A percentile compares a stretch with the other conserved stretches of the same genome.
phyloP scores from a whole-genome alignment of 2,113 vertebrate genomes.

The Amphiprion percula region DNA sequence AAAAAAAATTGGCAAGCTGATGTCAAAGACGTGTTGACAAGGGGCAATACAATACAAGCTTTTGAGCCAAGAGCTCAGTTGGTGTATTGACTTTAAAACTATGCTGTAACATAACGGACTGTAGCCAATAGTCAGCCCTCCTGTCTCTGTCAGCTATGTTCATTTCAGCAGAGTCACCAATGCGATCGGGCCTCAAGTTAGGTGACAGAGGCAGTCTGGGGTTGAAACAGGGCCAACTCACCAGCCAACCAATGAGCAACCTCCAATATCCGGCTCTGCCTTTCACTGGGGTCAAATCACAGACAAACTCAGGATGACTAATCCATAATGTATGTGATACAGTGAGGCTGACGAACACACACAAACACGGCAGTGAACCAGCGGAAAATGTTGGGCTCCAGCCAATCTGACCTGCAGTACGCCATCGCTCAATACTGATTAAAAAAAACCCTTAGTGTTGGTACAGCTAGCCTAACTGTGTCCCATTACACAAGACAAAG shows the following conservation, averaged over 20 bases:
- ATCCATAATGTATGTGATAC: constrained; percentile 48
- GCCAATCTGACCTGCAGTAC: constrained; percentile 20
- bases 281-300: constrained; percentile 46
- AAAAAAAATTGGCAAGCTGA: no score
- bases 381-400: constrained; percentile 16
- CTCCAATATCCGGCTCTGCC: constrained; percentile 10
- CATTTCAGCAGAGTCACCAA: constrained; percentile 35
- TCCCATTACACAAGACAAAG: background rate
- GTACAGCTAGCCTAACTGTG: background rate
- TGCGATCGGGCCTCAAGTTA: constrained; percentile 17
- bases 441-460: background rate
- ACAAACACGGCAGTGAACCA: constrained; percentile 28
- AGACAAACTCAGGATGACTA: constrained; percentile 30
- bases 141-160: background rate
- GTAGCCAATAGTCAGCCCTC: no score
- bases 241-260: constrained; percentile 14
- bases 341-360: constrained; percentile 1
- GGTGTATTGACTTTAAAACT: no score
- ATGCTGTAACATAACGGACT: no score
- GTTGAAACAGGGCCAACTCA: constrained; percentile 7
- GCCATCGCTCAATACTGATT: background rate
- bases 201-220: constrained; percentile 12
- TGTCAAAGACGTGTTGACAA: no score
- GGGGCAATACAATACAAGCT: no score
- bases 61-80: no score